Percentiles rank a stretch among this genome's conserved stretches.
Evolutionary conservation across 2,113 vertebrate genomes (phyloP).

Genomic region (Sinocyclocheilus maitianheensis): DNA sequence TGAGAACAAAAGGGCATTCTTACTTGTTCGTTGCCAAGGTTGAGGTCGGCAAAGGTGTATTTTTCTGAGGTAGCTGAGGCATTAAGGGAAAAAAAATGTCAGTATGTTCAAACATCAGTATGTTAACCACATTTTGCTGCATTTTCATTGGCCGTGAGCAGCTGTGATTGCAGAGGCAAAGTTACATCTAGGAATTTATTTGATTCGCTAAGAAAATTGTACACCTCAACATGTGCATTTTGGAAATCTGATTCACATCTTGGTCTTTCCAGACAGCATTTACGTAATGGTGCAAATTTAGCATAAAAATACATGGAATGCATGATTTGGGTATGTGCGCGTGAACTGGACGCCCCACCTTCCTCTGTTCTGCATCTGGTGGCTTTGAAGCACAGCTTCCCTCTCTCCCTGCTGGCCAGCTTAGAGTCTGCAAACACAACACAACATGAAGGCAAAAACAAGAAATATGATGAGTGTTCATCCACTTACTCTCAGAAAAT

Average conservation of each 20-base stretch:
- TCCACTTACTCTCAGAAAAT: neutral
- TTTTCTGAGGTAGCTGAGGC: slow-evolving; percentile 74
- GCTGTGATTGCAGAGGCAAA: neutral
- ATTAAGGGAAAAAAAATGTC: slow-evolving; percentile 48
- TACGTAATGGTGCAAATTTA: neutral
- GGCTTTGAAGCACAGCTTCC: slow-evolving; percentile 92
- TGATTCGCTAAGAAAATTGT: too few relatives aligned
- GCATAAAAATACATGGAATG: neutral
- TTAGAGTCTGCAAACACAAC: slow-evolving; percentile 83
- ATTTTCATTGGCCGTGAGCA: neutral
- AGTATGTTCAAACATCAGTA: slow-evolving; percentile 17
- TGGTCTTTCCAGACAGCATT: neutral
- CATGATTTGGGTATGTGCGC: neutral
- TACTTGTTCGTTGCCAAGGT: slow-evolving; percentile 94
- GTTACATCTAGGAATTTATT: neutral
- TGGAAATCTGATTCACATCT: neutral
- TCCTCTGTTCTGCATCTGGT: slow-evolving; percentile 79
- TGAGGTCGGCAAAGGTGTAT: slow-evolving; percentile 91
- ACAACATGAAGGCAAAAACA: neutral
- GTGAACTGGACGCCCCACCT: slow-evolving; percentile 72
- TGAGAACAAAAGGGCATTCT: neutral
- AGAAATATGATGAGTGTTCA: neutral
- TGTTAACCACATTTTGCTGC: neutral
- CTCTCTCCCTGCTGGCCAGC: slow-evolving; percentile 87
- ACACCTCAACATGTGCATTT: too few relatives aligned